phyloP scores from a whole-genome alignment of 2,797 vertebrate genomes.

The Steatocranus sp. region DNA sequence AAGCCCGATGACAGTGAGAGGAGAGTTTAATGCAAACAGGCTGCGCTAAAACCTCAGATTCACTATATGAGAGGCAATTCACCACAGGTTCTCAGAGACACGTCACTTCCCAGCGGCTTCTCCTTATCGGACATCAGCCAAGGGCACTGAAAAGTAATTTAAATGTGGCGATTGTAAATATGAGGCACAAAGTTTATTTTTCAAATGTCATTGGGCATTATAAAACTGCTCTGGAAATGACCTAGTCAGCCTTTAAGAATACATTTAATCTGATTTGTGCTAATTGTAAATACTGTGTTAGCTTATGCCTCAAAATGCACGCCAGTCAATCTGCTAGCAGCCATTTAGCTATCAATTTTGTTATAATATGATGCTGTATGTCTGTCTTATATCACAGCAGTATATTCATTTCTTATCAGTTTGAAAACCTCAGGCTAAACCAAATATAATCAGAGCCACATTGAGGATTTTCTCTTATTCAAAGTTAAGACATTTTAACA shows the following conservation, averaged over 20 bases:
- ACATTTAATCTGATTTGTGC: background rate
- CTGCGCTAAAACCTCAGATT: background rate
- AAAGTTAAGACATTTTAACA: background rate
- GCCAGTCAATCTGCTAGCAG: background rate
- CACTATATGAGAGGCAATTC: background rate
- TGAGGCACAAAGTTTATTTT: background rate
- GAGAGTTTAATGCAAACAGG: background rate
- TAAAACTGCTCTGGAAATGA: background rate
- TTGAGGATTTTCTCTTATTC: background rate
- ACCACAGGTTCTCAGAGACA: background rate
- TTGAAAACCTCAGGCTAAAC: background rate
- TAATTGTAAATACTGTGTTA: background rate
- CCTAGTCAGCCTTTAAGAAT: background rate
- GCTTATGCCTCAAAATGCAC: background rate
- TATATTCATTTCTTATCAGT: background rate
- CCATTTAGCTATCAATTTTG: background rate
- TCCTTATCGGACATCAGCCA: background rate
- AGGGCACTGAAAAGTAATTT: background rate
- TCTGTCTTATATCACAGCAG: constrained; percentile 5
- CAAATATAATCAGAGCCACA: constrained; percentile 14
- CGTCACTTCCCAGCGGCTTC: background rate
- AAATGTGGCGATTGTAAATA: background rate
- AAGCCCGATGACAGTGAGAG: background rate
- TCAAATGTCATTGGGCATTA: background rate
- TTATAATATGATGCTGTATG: background rate